Percentiles rank a stretch among this genome's conserved stretches.
These are phyloP conservation scores for Otocyon megalotis DNA, from an alignment of 2,113 vertebrate genomes.

Conservation along the genomic window DNA sequence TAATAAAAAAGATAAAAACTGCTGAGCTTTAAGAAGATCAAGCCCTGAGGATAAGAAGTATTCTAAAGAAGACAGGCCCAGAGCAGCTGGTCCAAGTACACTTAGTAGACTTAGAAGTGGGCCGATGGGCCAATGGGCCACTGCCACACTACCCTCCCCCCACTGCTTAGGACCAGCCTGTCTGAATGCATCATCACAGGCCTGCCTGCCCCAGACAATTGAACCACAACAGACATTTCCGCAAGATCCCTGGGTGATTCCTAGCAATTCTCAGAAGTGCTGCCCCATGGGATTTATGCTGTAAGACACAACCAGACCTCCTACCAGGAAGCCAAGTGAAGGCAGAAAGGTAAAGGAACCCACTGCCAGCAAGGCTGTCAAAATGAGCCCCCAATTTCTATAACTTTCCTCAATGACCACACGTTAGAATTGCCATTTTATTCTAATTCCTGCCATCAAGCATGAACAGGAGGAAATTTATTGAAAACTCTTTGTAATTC, in stretches of 20 bases:
- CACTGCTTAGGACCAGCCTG: background rate
- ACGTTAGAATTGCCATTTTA: background rate
- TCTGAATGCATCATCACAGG: background rate
- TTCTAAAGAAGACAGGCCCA: background rate
- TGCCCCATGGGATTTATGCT: accelerated
- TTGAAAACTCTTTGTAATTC: background rate
- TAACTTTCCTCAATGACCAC: background rate
- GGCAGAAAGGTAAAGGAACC: background rate
- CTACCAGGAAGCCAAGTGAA: background rate
- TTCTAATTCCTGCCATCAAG: background rate
- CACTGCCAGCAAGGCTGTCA: background rate
- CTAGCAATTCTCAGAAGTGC: background rate
- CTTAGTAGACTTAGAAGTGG: too few species aligned
- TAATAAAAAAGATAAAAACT: background rate
- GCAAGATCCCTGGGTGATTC: background rate
- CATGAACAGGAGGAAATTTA: slow-evolving; percentile 29
- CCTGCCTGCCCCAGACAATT: background rate
- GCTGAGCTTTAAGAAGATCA: background rate
- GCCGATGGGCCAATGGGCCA: background rate
- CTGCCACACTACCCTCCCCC: background rate
- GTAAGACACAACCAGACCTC: background rate
- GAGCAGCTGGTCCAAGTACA: background rate
- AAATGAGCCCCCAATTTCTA: background rate
- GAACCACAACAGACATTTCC: background rate
- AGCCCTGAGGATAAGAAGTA: background rate